Evolutionary conservation across 1,140 invertebrate species (phyloP).

Genomic region (Halotydeus destructor): DNA sequence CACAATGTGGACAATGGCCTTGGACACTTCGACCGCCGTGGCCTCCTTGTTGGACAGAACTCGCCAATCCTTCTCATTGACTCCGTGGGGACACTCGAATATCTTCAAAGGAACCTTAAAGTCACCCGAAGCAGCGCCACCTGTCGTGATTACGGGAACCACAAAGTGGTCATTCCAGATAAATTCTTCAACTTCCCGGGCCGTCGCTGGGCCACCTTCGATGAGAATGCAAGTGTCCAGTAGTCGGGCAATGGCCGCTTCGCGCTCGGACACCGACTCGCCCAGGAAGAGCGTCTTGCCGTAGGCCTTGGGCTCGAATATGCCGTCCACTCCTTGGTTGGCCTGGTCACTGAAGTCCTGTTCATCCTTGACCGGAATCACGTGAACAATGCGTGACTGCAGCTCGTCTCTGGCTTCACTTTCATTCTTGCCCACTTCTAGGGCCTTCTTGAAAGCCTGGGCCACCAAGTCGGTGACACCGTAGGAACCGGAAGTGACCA

Average conservation of each 20-base stretch:
- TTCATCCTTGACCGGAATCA: slow-evolving; percentile 18
- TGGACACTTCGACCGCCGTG: slow-evolving; percentile 19
- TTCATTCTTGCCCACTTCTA: not conserved
- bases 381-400: slow-evolving; percentile 16
- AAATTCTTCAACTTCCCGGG: slow-evolving; percentile 25
- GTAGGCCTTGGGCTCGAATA: slow-evolving; percentile 21
- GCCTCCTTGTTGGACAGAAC: slow-evolving; percentile 18
- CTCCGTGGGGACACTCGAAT: slow-evolving; percentile 23
- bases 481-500: slow-evolving; percentile 24
- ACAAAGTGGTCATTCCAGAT: slow-evolving; percentile 26
- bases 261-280: slow-evolving; percentile 22
- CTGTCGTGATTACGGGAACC: slow-evolving; percentile 22
- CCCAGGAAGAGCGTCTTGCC: slow-evolving; percentile 25
- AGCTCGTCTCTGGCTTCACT: not conserved
- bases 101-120: slow-evolving; percentile 22
- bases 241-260: slow-evolving; percentile 21
- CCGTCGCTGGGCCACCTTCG: slow-evolving; percentile 21
- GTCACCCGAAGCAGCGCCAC: slow-evolving; percentile 23
- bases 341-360: slow-evolving; percentile 11
- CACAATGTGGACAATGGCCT: slow-evolving; percentile 21
- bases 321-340: slow-evolving; percentile 22
- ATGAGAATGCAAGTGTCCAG: slow-evolving; percentile 25
- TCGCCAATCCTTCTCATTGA: slow-evolving; percentile 21
- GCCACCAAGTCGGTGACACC: slow-evolving; percentile 22
- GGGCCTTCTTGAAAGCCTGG: slow-evolving; percentile 13